phyloP scores from a whole-genome alignment of 2,797 vertebrate species.

The Phoebastria nigripes region DNA sequence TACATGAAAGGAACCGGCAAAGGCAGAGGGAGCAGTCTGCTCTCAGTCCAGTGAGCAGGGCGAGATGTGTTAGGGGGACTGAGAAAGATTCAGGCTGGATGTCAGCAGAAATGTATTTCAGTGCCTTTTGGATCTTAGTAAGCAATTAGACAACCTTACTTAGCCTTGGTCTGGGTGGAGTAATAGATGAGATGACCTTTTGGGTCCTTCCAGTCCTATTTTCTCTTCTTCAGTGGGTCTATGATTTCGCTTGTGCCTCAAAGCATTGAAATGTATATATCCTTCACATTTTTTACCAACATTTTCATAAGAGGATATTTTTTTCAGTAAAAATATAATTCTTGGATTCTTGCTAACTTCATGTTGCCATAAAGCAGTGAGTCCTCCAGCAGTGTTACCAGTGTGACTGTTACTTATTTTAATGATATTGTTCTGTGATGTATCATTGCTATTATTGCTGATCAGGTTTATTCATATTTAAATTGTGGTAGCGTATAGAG shows the following conservation, averaged over 20 bases:
- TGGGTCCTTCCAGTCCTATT: neutral
- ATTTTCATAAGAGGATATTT: neutral
- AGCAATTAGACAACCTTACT: neutral
- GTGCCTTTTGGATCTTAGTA: neutral
- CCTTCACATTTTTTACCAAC: neutral
- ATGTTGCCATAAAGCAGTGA: neutral
- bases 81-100: neutral
- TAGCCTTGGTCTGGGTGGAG: neutral
- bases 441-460: neutral
- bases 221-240: neutral
- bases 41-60: no score
- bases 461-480: neutral
- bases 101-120: neutral
- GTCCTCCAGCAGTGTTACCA: neutral
- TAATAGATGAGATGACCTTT: neutral
- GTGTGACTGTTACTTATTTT: neutral
- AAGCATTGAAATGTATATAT: neutral
- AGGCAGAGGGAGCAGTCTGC: neutral
- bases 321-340: neutral
- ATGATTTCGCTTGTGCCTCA: neutral
- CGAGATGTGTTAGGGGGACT: neutral
- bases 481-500: neutral
- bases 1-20: neutral
- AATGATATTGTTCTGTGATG: neutral
- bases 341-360: neutral